phyloP scores from a whole-genome alignment of 2,113 vertebrate genomes.

The Erythrocercus mccallii region DNA sequence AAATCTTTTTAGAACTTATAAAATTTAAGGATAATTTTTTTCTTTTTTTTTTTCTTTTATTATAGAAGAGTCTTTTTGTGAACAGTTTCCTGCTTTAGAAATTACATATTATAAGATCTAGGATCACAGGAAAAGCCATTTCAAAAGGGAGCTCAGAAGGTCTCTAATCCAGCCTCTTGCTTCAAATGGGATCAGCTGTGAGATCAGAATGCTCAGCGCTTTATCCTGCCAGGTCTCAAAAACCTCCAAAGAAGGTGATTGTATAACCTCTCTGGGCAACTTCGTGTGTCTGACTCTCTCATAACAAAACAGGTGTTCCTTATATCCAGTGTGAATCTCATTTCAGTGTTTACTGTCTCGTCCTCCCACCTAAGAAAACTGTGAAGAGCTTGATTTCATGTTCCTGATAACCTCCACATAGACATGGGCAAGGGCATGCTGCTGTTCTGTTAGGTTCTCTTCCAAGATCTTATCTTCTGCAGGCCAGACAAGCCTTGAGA shows the following conservation, averaged over 20 bases:
- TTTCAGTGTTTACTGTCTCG: background rate
- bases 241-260: background rate
- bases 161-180: background rate
- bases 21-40: background rate
- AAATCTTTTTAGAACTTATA: background rate
- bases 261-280: background rate
- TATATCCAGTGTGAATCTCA: background rate
- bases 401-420: background rate
- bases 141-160: background rate
- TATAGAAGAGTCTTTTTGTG: background rate
- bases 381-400: background rate
- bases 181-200: background rate
- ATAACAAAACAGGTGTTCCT: background rate
- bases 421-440: background rate
- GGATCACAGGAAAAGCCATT: background rate
- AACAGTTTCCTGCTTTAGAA: background rate
- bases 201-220: background rate
- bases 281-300: background rate
- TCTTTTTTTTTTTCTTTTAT: background rate
- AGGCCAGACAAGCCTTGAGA: background rate
- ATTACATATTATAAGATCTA: background rate
- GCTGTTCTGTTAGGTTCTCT: background rate
- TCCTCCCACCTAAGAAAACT: background rate
- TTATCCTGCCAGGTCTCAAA: background rate
- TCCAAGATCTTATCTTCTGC: background rate